Conservation (phyloP, 2,797 vertebrate genomes). For the Pseudochaenichthys georgianus region DNA sequence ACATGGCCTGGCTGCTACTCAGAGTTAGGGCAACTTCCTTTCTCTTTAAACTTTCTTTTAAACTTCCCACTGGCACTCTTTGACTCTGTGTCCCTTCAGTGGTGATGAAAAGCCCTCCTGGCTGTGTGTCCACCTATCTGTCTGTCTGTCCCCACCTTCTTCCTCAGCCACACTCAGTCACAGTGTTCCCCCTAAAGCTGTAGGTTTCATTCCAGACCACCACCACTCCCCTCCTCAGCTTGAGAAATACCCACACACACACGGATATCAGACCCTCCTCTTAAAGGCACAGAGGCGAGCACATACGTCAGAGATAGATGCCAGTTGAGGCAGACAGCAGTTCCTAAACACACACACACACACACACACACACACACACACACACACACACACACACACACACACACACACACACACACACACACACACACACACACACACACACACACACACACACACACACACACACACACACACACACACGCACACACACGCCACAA, state of each 20-base stretch:
- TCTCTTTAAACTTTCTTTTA: conserved; percentile 51
- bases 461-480: conserved; percentile 34
- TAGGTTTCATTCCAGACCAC: conserved; percentile 80
- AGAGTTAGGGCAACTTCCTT: conserved; percentile 45
- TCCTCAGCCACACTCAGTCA: conserved; percentile 51
- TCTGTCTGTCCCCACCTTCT: conserved; percentile 50
- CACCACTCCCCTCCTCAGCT: conserved; percentile 80
- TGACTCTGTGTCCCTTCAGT: conserved; percentile 22
- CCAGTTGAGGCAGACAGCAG: conserved; percentile 20
- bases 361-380: conserved; percentile 29
- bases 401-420: no score
- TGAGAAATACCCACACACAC: conserved; percentile 82
- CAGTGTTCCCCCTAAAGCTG: conserved; percentile 70
- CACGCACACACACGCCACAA: conserved; percentile 36
- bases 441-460: conserved; percentile 35
- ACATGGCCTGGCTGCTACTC: conserved; percentile 61
- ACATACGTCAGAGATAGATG: conserved; percentile 36
- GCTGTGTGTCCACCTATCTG: conserved; percentile 50
- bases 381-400: conserved; percentile 40
- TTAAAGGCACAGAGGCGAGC: conserved; percentile 80
- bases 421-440: conserved; percentile 30
- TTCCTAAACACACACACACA: conserved; percentile 28
- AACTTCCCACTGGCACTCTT: conserved; percentile 33
- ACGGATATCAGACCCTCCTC: conserved; percentile 73
- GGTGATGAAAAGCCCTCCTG: conserved; percentile 38